Conservation (phyloP, 2,113 vertebrate genomes). For the Typhlomys cinereus region DNA sequence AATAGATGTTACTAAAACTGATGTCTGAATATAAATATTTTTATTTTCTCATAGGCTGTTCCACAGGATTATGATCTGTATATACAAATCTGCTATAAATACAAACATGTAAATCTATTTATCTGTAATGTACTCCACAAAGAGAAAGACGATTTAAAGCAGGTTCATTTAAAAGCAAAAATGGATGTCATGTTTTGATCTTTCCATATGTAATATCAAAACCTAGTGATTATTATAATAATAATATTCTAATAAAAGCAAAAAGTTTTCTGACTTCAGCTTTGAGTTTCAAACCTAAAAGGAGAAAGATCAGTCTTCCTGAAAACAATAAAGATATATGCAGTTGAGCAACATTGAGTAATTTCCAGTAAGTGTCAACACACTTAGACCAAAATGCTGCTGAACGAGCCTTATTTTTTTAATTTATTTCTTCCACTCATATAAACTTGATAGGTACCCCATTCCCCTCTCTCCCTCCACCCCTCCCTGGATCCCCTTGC, state of each 20-base stretch:
- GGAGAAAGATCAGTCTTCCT: neutral
- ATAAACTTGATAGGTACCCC: no score
- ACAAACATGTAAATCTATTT: neutral
- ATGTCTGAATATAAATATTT: neutral
- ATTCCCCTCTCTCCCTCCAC: no score
- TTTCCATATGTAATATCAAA: neutral
- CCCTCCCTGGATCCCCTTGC: no score
- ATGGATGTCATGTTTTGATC: neutral
- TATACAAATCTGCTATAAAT: no score
- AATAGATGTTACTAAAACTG: conserved; percentile 3
- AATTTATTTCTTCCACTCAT: no score
- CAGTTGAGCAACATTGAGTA: conserved; percentile 24
- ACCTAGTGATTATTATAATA: neutral
- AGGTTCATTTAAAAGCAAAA: conserved; percentile 13
- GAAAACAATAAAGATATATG: neutral
- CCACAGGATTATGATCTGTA: neutral
- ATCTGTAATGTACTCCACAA: no score
- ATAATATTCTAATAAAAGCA: neutral
- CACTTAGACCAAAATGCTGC: neutral
- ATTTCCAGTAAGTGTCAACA: neutral
- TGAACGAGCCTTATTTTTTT: no score
- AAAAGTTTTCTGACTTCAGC: neutral
- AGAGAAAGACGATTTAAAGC: neutral
- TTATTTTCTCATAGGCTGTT: conserved; percentile 2
- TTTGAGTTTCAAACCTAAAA: neutral